Evolutionary conservation across 2,888 invertebrate genomes (phyloP).

Genomic region (Slavum lentiscoides): DNA sequence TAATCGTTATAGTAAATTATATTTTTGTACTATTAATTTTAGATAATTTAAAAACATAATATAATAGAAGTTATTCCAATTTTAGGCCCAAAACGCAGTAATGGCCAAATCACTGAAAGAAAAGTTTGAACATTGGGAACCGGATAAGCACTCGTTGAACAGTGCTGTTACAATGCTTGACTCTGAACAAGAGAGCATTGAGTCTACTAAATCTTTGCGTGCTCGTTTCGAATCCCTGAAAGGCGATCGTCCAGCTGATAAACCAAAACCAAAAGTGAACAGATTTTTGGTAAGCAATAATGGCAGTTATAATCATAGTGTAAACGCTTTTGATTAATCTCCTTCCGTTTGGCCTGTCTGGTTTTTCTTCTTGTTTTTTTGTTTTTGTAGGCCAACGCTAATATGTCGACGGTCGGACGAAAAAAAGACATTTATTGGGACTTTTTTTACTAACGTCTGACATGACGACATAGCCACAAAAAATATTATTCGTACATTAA

Average conservation of each 20-base stretch:
- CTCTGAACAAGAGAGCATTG: conserved; percentile 69
- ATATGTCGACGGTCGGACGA: conserved; percentile 53
- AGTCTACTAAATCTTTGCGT: conserved; percentile 74
- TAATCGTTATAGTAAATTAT: too few relatives aligned
- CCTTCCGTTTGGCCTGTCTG: conserved; percentile 54
- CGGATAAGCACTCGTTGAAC: conserved; percentile 63
- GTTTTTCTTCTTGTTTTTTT: conserved; percentile 55
- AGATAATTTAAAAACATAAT: background rate
- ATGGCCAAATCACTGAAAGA: conserved; percentile 81
- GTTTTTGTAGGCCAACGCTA: conserved; percentile 47
- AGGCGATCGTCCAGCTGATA: conserved; percentile 61
- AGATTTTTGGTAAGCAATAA: conserved; percentile 83
- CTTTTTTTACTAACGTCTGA: conserved; percentile 51
- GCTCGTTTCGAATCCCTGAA: conserved; percentile 85
- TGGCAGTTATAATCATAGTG: conserved; percentile 7
- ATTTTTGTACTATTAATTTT: background rate
- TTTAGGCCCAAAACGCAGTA: conserved; percentile 61
- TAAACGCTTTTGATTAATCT: conserved; percentile 49
- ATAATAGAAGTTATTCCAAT: background rate
- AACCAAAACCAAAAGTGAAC: conserved; percentile 75
- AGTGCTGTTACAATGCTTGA: conserved; percentile 62
- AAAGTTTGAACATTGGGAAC: conserved; percentile 87
- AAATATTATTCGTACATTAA: conserved; percentile 39
- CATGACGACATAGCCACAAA: conserved; percentile 43
- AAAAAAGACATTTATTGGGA: conserved; percentile 53